Conservation (phyloP, 2,113 vertebrate genomes). For the Muscicapa adusta region DNA sequence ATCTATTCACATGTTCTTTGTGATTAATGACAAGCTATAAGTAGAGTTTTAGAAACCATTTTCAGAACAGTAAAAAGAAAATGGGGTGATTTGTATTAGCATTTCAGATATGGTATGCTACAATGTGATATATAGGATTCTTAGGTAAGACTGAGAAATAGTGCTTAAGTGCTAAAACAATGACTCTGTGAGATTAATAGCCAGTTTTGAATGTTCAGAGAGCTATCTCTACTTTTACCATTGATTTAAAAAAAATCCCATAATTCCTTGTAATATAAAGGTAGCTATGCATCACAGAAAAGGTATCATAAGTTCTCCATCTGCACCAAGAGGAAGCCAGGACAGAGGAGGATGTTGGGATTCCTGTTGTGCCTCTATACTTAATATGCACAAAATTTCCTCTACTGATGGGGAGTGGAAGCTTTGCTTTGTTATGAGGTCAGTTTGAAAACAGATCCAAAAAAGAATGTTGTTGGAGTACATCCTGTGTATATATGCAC, state of each 20-base stretch:
- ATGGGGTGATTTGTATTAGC: background rate
- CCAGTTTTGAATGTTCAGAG: background rate
- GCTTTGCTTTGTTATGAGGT: background rate
- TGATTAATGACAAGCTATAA: conserved; percentile 13
- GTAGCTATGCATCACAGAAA: background rate
- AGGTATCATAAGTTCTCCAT: background rate
- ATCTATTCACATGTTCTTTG: background rate
- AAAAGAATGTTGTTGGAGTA: background rate
- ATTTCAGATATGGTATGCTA: background rate
- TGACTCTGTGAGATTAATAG: background rate
- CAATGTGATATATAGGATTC: background rate
- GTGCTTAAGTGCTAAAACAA: background rate
- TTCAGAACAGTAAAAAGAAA: conserved; percentile 12
- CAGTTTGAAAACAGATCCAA: background rate
- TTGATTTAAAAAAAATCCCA: background rate
- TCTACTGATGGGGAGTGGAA: background rate
- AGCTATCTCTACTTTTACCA: background rate
- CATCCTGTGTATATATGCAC: background rate
- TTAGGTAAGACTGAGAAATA: background rate
- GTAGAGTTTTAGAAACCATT: conserved; percentile 20
- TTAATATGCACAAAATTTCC: background rate
- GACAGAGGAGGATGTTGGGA: background rate
- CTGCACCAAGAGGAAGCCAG: background rate
- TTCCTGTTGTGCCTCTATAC: background rate
- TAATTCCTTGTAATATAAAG: background rate